Base-by-base conservation (phyloP, 2,888 invertebrate genomes). In the Clistopyga incitator region DNA sequence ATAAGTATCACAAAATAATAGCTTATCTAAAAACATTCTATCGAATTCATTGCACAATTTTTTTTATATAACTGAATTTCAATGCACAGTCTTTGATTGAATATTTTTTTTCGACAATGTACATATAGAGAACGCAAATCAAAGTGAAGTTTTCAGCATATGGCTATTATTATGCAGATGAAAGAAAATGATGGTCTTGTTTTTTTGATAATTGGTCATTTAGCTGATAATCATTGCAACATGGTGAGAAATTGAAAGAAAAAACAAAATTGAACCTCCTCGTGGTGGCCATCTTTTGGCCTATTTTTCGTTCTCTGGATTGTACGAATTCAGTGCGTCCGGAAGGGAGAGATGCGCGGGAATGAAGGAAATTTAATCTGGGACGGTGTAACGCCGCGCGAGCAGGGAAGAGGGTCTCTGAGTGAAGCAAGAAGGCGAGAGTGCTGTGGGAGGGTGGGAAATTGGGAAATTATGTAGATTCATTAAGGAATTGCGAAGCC, bases 381-480 rank as follows among this genome's bases (percentile, higher is more conserved):
- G 85, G 68, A 78, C 80, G 85, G 87, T 88, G 88, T 87, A 88
- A 88, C 88, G 76, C 84, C 84, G 79, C 82, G 84, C 61, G 75
- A 65, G 65, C n/a, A 61, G 71, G 68, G 23, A 67, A 56, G 74
- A 56, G 34, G 34, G 47, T 52, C 20, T 38, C 67, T 23, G 56
- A 75, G 78, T 45, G 72, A 78, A 59, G 84, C 84, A 64, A 85
- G 88, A 72, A 82, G 84, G 86, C 81, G 78, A 87, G 82, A 56
- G 82, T 80, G 80, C 82, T 78, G 56, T 78, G 76, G 80, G 82
- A 75, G 81, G 81, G 47, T 75, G 86, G 86, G 82, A 87, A 86
- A 87, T 87, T 88, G 87, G 86, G 86, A 87, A 88, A 88, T 89
- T 89, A 88, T 88, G 88, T 87, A 86, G 89, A 89, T 88, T 89